Evolutionary conservation across 2,888 invertebrate genomes (phyloP), one percentile per base, ranked within the genome.

Genomic region (Drosophila borealis): DNA sequence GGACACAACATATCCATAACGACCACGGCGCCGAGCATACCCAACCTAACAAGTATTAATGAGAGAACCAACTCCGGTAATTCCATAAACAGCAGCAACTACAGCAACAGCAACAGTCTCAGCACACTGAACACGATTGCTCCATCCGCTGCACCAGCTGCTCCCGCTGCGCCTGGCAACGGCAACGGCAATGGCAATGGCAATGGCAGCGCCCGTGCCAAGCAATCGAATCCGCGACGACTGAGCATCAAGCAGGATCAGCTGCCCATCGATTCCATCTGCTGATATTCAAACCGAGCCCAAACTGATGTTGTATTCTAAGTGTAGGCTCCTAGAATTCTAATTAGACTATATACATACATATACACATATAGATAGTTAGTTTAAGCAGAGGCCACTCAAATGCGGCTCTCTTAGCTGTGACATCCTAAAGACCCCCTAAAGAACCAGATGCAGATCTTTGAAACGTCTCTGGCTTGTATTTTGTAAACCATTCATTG

Each of bases 191-290:
- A 64, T 60, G 67, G 70, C 53, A 78, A 64, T 60, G 78, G 71
- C 70, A 80, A 29, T 8, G 29, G 70, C 61, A 79, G 65, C 54
- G 21, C 41, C 13, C 70, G 81, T 1, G 56, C 65, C 19, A 89
- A 89, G 75, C 72, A 83, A 61, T 77, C 90, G 29, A 87, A 89
- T 74, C 77, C 90, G 14, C 89, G 92, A 55, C 89, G 92, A 67
- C 83, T 92, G 77, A 92, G 92, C 78, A 91, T 92, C 72, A 92
- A 92, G 80, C 91, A 92, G 78, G 92, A 92, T 78, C 91, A 91
- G 83, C 83, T 92, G 79, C 91, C 92, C 66, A 88, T 91, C 57
- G 92, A 92, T 88, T 92, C 92, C 80, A 90, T 92, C 80, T 92
- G 92, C 90, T 92, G 91, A 92, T 91, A 91, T 89, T 89, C 53